A percentile compares a stretch with the other conserved stretches of the same genome.
phyloP scores from a whole-genome alignment of 2,888 invertebrate species.

The Frankliniella intonsa region DNA sequence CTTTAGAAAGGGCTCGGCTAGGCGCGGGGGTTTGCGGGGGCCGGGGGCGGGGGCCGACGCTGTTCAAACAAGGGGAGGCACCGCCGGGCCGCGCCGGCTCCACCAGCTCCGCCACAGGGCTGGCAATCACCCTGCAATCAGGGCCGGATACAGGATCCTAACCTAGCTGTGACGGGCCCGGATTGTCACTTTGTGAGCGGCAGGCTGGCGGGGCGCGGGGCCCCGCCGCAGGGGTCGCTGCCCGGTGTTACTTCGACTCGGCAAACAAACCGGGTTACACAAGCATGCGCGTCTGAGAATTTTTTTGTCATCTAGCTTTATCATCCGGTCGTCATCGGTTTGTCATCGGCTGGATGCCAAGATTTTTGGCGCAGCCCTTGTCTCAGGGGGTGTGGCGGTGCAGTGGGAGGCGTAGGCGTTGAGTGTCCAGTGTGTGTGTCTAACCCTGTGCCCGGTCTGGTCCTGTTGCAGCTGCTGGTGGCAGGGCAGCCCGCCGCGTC shows the following conservation, averaged over 20 bases:
- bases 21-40: not conserved
- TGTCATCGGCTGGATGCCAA: too few species aligned
- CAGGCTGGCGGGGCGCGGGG: not conserved
- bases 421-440: not conserved
- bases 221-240: not conserved
- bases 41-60: not conserved
- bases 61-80: slow-evolving; percentile 21
- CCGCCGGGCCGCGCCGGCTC: not conserved
- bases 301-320: too few species aligned
- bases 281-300: too few species aligned
- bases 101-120: too few species aligned
- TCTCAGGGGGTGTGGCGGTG: too few species aligned
- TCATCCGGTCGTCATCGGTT: too few species aligned
- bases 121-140: slow-evolving; percentile 16
- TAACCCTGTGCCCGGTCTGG: slow-evolving; percentile 4
- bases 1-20: slow-evolving; percentile 14
- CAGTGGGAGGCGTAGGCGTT: too few species aligned
- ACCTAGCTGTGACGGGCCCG: not conserved
- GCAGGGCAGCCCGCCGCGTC: slow-evolving; percentile 68
- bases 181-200: slow-evolving; percentile 13
- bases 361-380: too few species aligned
- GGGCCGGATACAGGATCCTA: not conserved
- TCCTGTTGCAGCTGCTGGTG: slow-evolving; percentile 62
- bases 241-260: too few species aligned
- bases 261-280: too few species aligned